A percentile compares a stretch with the other conserved stretches of the same genome.
Evolutionary conservation across 2,113 vertebrate genomes (phyloP).

Genomic region (Heterotis niloticus): DNA sequence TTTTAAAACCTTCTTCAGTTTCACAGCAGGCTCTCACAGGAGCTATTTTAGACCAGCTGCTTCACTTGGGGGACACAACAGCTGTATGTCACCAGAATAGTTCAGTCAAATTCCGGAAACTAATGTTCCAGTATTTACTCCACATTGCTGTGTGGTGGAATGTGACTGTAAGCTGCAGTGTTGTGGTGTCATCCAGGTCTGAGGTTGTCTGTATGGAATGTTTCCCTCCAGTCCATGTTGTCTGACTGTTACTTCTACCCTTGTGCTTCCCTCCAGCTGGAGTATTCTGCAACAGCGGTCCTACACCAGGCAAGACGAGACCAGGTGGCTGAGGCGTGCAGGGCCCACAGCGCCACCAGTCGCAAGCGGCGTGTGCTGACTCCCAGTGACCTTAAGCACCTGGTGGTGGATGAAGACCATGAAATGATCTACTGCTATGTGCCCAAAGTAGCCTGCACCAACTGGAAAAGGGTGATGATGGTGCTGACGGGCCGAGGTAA

Average conservation of each 20-base stretch:
- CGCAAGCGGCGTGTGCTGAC: slow-evolving; percentile 87
- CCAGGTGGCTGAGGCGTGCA: slow-evolving; percentile 82
- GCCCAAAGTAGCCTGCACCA: slow-evolving; percentile 97
- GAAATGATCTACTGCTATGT: slow-evolving; percentile 98
- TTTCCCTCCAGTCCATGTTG: neutral
- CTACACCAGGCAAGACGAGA: slow-evolving; percentile 88
- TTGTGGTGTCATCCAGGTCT: neutral
- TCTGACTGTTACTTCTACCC: neutral
- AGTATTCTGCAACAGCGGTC: slow-evolving; percentile 76
- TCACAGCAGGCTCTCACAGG: neutral
- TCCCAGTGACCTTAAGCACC: slow-evolving; percentile 85
- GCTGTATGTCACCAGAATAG: neutral
- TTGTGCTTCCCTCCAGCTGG: slow-evolving; percentile 61
- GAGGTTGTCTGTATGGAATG: neutral
- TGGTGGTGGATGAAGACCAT: slow-evolving; percentile 94
- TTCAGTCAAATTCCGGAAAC: neutral
- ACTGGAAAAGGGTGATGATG: slow-evolving; percentile 99
- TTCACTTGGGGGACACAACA: neutral
- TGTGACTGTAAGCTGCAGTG: neutral
- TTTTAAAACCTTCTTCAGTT: neutral
- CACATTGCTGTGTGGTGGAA: neutral
- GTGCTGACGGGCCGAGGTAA: slow-evolving; percentile 90
- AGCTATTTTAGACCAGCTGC: neutral
- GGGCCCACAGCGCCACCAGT: slow-evolving; percentile 73
- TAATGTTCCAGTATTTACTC: neutral